phyloP scores from a whole-genome alignment of 2,113 vertebrate genomes.

The Lipotes vexillifer region DNA sequence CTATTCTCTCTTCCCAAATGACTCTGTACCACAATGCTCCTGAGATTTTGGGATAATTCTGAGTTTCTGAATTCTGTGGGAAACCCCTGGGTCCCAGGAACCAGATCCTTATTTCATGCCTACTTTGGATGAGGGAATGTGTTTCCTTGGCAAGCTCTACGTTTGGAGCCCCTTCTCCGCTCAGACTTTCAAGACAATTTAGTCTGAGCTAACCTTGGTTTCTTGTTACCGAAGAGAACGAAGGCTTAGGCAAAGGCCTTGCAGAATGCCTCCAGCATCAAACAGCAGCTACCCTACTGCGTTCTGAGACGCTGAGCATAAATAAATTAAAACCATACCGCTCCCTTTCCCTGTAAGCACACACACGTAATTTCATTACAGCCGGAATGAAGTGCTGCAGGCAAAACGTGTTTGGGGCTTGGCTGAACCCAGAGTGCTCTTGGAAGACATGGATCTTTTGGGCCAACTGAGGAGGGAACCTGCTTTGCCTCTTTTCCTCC shows the following conservation, averaged over 20 bases:
- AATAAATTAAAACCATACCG: slow-evolving; percentile 53
- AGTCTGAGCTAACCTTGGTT: slow-evolving; percentile 25
- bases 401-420: slow-evolving; percentile 45
- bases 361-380: slow-evolving; percentile 46
- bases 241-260: not conserved
- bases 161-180: not conserved
- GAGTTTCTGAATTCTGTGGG: not conserved
- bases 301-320: not conserved
- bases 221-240: slow-evolving; percentile 16
- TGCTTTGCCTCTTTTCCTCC: not conserved
- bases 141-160: not conserved
- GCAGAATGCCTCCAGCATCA: not conserved
- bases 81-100: not conserved
- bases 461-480: not conserved
- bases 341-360: slow-evolving; percentile 11
- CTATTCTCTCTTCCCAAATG: not conserved
- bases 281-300: not conserved
- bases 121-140: not conserved
- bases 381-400: slow-evolving; percentile 21
- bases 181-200: slow-evolving; percentile 18
- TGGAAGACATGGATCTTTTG: not conserved
- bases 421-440: slow-evolving; percentile 51
- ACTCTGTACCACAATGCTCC: not conserved
- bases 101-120: slow-evolving; percentile 29
- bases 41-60: not conserved